Evolutionary conservation across 2,888 invertebrate species (phyloP), one percentile per base, ranked within the genome.

Genomic region (Lithosia quadra): DNA sequence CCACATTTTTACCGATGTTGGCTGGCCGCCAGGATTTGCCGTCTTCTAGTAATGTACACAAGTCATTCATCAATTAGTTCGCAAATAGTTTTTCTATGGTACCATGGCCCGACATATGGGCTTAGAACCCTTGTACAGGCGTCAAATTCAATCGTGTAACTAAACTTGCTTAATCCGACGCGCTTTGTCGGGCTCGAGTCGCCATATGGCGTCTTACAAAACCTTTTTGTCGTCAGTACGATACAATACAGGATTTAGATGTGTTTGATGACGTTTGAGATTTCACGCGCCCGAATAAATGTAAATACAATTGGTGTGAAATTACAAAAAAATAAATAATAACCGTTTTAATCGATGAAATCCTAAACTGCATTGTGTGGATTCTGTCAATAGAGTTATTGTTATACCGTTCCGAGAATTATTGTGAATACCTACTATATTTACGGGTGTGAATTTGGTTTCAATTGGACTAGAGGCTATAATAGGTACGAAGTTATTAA

Each of bases 161-260:
- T 82, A 84, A 84, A 84, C 84, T 86, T 80, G 81, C 86, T 83
- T 92, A 94, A 94, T 92, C 94, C 88, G 83, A 80, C 82, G 79
- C 76, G 88, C 89, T 89, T 91, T 88, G 86, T 86, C 75, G 77
- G 76, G 73, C 79, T 75, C 77, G 24, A n/a, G 63, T 28, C 78
- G 87, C 92, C 93, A 94, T 93, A 93, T 94, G 94, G 88, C 91
- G 89, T 91, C 92, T 92, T 91, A 90, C 89, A 91, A 90, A 34
- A 87, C 80, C 80, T 84, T 79, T 86, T 85, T 88, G 89, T 88
- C 86, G 82, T 79, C 80, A 78, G 74, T 62, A 76, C 63, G 55
- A 70, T 78, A 92, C 92, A 94, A 93, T 92, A 74, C 78, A n/a
- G 79, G 88, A 88, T 87, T 91, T 86, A 87, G 85, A 85, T 79